Evolutionary conservation across 1,140 invertebrate species (phyloP).

Genomic region (Drosophila pruinosa): DNA sequence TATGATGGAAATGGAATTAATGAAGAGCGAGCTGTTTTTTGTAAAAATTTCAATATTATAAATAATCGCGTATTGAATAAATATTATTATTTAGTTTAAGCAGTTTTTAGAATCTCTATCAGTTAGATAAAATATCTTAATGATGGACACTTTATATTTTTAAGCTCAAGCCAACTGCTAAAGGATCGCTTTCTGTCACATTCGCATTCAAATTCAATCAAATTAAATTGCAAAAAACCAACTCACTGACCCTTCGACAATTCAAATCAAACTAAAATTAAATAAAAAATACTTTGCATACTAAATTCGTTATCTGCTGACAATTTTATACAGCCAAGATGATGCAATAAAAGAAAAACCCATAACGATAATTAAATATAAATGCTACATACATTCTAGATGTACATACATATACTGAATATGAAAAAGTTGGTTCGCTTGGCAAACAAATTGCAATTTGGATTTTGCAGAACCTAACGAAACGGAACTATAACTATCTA

Average conservation of each 20-base stretch:
- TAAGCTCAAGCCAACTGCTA: neutral
- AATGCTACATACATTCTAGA: slow-evolving; percentile 10
- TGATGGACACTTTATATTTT: neutral
- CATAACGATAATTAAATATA: slow-evolving; percentile 59
- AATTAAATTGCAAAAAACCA: slow-evolving; percentile 20
- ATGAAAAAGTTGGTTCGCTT: slow-evolving; percentile 28
- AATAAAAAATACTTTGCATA: slow-evolving; percentile 39
- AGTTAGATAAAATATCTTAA: neutral
- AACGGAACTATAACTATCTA: slow-evolving; percentile 49
- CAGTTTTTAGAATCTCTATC: neutral
- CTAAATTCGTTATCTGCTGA: slow-evolving; percentile 51
- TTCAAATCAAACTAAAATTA: slow-evolving; percentile 18
- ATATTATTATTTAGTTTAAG: neutral
- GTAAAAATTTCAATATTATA: too few relatives aligned
- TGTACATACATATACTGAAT: slow-evolving; percentile 5
- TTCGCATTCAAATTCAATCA: slow-evolving; percentile 55
- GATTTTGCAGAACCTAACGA: slow-evolving; percentile 46
- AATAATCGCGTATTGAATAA: neutral
- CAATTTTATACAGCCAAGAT: slow-evolving; percentile 14
- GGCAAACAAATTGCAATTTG: slow-evolving; percentile 60
- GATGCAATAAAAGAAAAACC: slow-evolving; percentile 7
- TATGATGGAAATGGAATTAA: too few relatives aligned
- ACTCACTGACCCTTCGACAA: neutral
- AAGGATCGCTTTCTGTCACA: slow-evolving; percentile 11
- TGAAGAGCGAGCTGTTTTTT: too few relatives aligned